phyloP scores from a whole-genome alignment of 2,113 vertebrate species.

The Bubo blakistoni region DNA sequence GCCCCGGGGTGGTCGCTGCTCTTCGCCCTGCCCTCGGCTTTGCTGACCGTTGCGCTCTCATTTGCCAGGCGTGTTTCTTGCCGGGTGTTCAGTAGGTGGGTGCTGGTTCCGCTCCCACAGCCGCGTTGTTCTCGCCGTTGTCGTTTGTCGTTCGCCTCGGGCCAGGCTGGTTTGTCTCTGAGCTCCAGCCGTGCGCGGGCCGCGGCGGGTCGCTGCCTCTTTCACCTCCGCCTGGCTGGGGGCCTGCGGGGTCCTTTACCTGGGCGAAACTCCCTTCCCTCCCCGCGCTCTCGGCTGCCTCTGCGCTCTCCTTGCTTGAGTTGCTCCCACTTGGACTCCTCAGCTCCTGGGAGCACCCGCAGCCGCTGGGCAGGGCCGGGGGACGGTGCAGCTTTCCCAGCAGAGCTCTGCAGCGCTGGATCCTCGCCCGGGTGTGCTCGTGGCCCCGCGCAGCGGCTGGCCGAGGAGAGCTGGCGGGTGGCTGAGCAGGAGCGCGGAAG shows the following conservation, averaged over 20 bases:
- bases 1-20: neutral
- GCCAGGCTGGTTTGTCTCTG: neutral
- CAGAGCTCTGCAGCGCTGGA: neutral
- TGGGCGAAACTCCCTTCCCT: no score
- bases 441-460: neutral
- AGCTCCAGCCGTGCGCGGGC: neutral
- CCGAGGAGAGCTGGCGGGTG: neutral
- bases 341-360: no score
- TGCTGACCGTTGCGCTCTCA: neutral
- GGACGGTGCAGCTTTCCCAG: neutral
- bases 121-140: neutral
- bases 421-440: neutral
- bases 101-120: neutral
- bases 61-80: neutral
- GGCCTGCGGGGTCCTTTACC: no score
- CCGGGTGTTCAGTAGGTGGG: neutral
- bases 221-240: no score
- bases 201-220: neutral
- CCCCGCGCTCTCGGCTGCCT: no score
- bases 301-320: no score
- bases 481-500: neutral
- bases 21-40: accelerated
- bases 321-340: no score
- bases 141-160: no score
- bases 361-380: neutral